Base-by-base conservation (phyloP, 1,140 invertebrate genomes). In the Adoxophyes honmai region DNA sequence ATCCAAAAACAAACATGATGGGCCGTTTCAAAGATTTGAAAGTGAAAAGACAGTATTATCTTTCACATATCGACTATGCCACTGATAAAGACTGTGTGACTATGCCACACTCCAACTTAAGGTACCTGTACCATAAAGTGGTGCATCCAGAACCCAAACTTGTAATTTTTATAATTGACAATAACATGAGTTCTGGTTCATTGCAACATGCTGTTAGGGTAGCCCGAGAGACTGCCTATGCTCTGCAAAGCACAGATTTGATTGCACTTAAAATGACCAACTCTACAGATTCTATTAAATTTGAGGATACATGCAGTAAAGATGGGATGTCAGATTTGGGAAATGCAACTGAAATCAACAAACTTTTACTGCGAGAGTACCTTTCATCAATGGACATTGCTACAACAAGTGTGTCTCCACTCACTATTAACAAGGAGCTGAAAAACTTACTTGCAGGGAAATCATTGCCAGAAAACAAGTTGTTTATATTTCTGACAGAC, bases 41-140 rank as follows among this genome's bases (percentile, higher is more conserved):
- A 79, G 78, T 90, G 11, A 88, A 89, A 61, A 72, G 86, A 55
- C 85, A 85, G 62, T 89, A 89, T 62, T 89, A 82, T 57, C 63
- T 90, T 21, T 81, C 88, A 4, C 79, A 87, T 53, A 72, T 84
- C 38, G 88, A 89, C 64, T 86, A 85, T 66, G 88, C 83, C 15
- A 89, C 88, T 38, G 88, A 89, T 36, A 83, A 72, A 64, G 75
- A 85, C 58, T 90, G 88, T 73, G 67, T 83, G 16, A 66, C 72
- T 10, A 80, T 81, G 68, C 76, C 86, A 44, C 78, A 82, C 34
- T 81, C 81, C 14, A 84, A 87, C 64, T 73, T 85, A 42, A 76
- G 89, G 55, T 82, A 81, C 54, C 68, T 90, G 9, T 89, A 89
- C 59, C 86, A 90, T 54, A 81, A 76, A 42, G 69, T 83, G 36